Evolutionary conservation across 1,140 invertebrate genomes (phyloP).

Genomic region (Zaprionus capensis): DNA sequence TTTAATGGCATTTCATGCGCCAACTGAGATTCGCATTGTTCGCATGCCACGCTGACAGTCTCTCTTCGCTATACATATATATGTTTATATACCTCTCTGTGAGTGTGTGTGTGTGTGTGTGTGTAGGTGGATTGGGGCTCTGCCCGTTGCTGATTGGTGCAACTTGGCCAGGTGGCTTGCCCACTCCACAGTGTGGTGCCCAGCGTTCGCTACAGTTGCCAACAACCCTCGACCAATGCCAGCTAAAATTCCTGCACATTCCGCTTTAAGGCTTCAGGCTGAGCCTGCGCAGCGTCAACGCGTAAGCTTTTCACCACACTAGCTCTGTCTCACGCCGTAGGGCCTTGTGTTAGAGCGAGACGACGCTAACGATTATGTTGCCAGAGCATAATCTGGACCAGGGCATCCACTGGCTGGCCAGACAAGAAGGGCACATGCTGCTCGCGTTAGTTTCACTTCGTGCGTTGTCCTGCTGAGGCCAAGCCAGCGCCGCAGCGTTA

Average conservation of each 20-base stretch:
- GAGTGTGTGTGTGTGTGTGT: not conserved
- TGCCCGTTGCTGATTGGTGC: constrained; percentile 58
- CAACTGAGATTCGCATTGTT: constrained; percentile 70
- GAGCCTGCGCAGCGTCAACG: constrained; percentile 55
- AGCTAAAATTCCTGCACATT: constrained; percentile 62
- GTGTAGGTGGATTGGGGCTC: constrained; percentile 3
- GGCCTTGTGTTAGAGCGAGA: constrained; percentile 39
- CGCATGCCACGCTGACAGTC: constrained; percentile 39
- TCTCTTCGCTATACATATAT: not conserved
- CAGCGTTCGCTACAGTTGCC: constrained; percentile 65
- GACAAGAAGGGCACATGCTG: constrained; percentile 77
- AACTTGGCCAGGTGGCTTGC: constrained; percentile 50
- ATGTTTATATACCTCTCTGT: constrained; percentile 11
- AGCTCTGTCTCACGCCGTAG: not conserved
- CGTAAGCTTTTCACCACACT: constrained; percentile 77
- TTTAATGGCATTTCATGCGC: constrained; percentile 74
- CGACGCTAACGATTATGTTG: constrained; percentile 56
- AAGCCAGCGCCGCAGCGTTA: constrained; percentile 72
- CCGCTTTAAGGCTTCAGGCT: constrained; percentile 18
- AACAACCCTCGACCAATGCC: constrained; percentile 73
- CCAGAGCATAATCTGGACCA: constrained; percentile 72
- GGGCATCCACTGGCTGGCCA: constrained; percentile 67
- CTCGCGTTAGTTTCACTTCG: constrained; percentile 82
- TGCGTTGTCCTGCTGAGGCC: constrained; percentile 84
- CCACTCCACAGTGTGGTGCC: constrained; percentile 5